Percentiles rank a stretch among this genome's conserved stretches.
phyloP scores from a whole-genome alignment of 2,113 vertebrate genomes.

The Sylvia atricapilla region DNA sequence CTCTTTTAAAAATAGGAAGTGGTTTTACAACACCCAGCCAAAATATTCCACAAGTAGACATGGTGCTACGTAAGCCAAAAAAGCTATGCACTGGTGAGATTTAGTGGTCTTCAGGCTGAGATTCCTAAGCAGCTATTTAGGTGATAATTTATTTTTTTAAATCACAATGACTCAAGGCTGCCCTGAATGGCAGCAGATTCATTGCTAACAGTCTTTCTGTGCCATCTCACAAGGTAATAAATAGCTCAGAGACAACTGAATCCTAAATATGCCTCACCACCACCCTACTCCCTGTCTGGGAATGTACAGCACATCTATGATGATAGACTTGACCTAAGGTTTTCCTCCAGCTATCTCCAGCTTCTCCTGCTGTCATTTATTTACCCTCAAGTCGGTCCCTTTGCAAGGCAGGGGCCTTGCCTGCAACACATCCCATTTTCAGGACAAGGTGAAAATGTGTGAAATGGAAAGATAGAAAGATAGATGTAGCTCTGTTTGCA shows the following conservation, averaged over 20 bases:
- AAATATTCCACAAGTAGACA: not conserved
- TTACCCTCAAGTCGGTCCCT: not conserved
- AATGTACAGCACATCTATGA: not conserved
- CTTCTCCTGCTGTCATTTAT: not conserved
- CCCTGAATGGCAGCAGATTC: conserved; percentile 12
- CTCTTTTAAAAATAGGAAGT: conserved; percentile 21
- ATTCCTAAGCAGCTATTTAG: conserved; percentile 52
- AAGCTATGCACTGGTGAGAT: not conserved
- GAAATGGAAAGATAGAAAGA: not conserved
- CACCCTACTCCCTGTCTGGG: not conserved
- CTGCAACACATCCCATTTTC: not conserved
- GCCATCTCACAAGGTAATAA: conserved; percentile 1
- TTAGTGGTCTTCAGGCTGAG: conserved; percentile 24
- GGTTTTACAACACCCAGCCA: not conserved
- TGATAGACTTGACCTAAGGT: not conserved
- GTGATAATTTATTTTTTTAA: conserved; percentile 51
- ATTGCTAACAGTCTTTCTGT: not conserved
- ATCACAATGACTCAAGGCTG: conserved; percentile 27
- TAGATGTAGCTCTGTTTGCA: not conserved
- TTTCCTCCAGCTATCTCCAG: not conserved
- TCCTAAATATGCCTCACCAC: not conserved
- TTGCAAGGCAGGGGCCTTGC: not conserved
- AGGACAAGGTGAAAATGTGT: not conserved
- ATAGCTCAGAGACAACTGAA: not conserved
- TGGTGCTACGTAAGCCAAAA: not conserved